Evolutionary conservation across 1,140 invertebrate species (phyloP).

Genomic region (Drosophila bipectinata): DNA sequence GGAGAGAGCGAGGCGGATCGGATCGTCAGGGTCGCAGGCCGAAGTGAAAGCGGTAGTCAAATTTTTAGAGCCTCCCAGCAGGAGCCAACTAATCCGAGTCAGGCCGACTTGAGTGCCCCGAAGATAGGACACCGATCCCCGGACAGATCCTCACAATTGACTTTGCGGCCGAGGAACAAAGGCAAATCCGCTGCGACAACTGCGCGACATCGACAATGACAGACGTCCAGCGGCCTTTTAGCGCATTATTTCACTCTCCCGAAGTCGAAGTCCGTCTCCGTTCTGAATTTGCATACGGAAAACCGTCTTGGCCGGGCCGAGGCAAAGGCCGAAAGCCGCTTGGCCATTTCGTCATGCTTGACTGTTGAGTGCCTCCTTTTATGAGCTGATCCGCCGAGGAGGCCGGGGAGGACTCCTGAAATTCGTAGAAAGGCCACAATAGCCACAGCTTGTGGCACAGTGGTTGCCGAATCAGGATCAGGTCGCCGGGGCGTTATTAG

Average conservation of each 20-base stretch:
- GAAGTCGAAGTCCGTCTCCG: constrained; percentile 6
- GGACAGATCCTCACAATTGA: constrained; percentile 65
- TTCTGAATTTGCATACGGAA: constrained; percentile 63
- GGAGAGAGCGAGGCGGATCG: constrained; percentile 6
- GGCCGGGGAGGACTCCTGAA: constrained; percentile 36
- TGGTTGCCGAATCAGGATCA: constrained; percentile 40
- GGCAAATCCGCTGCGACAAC: constrained; percentile 68
- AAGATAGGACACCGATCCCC: constrained; percentile 5
- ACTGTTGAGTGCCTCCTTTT: constrained; percentile 72
- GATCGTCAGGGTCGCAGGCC: constrained; percentile 24
- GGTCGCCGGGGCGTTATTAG: constrained; percentile 35
- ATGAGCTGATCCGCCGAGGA: constrained; percentile 56
- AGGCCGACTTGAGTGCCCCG: constrained; percentile 8
- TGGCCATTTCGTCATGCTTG: constrained; percentile 79
- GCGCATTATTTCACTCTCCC: constrained; percentile 65
- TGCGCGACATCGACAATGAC: constrained; percentile 65
- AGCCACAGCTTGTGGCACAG: constrained; percentile 41
- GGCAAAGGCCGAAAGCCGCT: constrained; percentile 56
- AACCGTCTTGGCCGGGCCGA: constrained; percentile 1
- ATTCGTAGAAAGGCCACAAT: constrained; percentile 65
- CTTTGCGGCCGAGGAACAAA: constrained; percentile 70
- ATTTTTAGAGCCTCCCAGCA: constrained; percentile 67
- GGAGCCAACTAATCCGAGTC: constrained; percentile 63
- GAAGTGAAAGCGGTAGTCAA: constrained; percentile 79
- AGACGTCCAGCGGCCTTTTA: constrained; percentile 57